These are phyloP conservation scores for Bufo bufo DNA, from an alignment of 2,113 vertebrate genomes.

Conservation along the genomic window DNA sequence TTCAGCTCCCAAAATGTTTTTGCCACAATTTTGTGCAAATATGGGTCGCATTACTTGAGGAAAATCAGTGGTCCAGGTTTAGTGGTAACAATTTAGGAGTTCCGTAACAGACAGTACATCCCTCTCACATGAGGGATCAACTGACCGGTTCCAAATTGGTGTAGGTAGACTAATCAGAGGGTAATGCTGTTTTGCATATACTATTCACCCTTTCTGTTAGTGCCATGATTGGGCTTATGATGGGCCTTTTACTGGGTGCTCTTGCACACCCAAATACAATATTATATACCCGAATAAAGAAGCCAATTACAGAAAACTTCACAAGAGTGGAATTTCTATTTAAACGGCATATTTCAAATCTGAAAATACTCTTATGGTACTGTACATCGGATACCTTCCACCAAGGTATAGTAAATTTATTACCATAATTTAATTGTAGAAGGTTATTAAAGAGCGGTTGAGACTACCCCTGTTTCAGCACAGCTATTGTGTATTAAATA, in stretches of 20 bases:
- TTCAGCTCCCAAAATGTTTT: too few species aligned
- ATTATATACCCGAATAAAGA: background rate
- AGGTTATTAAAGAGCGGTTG: conserved; percentile 80
- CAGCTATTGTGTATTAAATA: conserved; percentile 82
- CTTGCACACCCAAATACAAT: background rate
- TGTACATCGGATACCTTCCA: conserved; percentile 70
- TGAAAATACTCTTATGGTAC: background rate
- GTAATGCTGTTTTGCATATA: too few species aligned
- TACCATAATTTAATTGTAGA: conserved; percentile 80
- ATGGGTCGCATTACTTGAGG: background rate
- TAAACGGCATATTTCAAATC: background rate
- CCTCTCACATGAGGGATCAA: too few species aligned
- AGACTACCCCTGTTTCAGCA: conserved; percentile 70
- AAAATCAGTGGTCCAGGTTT: background rate
- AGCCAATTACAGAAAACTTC: background rate
- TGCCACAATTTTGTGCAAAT: too few species aligned
- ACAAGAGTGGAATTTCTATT: background rate
- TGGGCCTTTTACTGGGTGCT: background rate
- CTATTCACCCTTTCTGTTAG: background rate
- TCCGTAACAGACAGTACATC: too few species aligned
- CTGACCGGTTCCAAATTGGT: too few species aligned
- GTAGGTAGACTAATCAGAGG: too few species aligned
- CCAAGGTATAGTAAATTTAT: conserved; percentile 78
- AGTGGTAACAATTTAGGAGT: background rate
- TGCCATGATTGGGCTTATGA: background rate